Percentiles rank a stretch among this genome's conserved stretches.
Conservation (phyloP, 2,888 invertebrate species). For the Caenorhabditis parvicauda region DNA sequence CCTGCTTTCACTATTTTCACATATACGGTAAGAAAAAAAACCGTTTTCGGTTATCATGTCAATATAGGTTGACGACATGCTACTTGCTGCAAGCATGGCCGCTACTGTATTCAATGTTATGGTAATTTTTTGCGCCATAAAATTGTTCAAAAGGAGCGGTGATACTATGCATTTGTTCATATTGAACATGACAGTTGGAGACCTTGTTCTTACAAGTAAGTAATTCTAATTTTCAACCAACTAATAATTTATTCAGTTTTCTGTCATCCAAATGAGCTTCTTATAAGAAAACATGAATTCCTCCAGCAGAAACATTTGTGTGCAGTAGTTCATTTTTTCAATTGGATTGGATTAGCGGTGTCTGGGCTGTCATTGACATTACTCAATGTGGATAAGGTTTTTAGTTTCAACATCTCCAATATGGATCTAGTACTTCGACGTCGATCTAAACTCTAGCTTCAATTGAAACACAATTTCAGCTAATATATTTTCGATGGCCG, state of each 20-base stretch:
- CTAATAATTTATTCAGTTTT: conserved; percentile 44
- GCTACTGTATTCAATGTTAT: conserved; percentile 61
- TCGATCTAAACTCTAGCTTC: not conserved
- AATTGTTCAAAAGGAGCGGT: conserved; percentile 53
- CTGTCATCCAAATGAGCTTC: conserved; percentile 61
- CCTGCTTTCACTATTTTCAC: conserved; percentile 49
- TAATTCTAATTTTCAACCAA: not conserved
- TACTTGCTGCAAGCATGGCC: conserved; percentile 59
- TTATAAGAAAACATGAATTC: conserved; percentile 59
- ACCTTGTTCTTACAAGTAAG: conserved; percentile 57
- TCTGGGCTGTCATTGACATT: conserved; percentile 60
- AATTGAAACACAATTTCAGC: conserved; percentile 30
- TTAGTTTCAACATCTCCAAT: not conserved
- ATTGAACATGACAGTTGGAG: conserved; percentile 61
- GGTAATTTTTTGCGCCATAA: conserved; percentile 61
- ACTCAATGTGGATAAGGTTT: conserved; percentile 58
- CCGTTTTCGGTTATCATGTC: not conserved
- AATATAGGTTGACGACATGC: conserved; percentile 56
- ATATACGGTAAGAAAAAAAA: conserved; percentile 53
- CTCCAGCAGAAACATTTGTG: conserved; percentile 54
- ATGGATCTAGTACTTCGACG: not conserved
- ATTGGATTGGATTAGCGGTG: conserved; percentile 60
- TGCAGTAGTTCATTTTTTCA: conserved; percentile 58
- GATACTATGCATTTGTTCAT: conserved; percentile 62
- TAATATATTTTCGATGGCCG: conserved; percentile 62